phyloP scores from a whole-genome alignment of 2,797 vertebrate genomes.

The Brachyalestes nurse region DNA sequence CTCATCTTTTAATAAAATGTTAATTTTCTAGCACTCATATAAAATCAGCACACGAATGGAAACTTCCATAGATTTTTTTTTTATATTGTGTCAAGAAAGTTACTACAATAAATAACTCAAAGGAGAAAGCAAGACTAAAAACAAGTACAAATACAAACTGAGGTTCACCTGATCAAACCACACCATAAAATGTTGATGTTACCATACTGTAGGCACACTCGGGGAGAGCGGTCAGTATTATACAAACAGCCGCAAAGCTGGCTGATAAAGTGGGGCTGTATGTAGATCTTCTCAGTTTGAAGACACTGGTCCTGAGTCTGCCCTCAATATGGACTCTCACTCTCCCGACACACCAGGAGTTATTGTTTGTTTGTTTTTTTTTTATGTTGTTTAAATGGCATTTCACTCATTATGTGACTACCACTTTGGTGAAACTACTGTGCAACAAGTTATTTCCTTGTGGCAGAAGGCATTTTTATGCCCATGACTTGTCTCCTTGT shows the following conservation, averaged over 20 bases:
- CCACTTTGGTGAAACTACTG: constrained; percentile 6
- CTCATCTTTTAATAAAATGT: background rate
- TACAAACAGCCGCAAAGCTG: background rate
- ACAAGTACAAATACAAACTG: constrained; percentile 33
- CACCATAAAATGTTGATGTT: background rate
- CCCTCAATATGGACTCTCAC: background rate
- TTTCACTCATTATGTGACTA: background rate
- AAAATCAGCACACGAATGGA: constrained; percentile 3
- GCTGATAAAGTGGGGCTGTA: background rate
- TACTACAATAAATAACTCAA: constrained; percentile 40
- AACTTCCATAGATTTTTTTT: constrained; percentile 25
- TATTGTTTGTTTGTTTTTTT: background rate
- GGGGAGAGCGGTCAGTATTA: background rate
- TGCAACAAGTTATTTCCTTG: background rate
- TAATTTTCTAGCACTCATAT: background rate
- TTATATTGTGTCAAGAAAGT: constrained; percentile 40
- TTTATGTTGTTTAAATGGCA: background rate
- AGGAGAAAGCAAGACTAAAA: constrained; percentile 32
- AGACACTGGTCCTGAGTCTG: background rate
- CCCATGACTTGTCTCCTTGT: constrained; percentile 5
- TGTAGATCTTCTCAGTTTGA: background rate
- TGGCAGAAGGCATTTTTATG: constrained; percentile 11
- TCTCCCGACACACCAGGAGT: background rate
- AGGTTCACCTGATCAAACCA: constrained; percentile 19
- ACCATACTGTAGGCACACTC: background rate